Evolutionary conservation across 2,113 vertebrate species (phyloP).

Genomic region (Onychostoma macrolepis): DNA sequence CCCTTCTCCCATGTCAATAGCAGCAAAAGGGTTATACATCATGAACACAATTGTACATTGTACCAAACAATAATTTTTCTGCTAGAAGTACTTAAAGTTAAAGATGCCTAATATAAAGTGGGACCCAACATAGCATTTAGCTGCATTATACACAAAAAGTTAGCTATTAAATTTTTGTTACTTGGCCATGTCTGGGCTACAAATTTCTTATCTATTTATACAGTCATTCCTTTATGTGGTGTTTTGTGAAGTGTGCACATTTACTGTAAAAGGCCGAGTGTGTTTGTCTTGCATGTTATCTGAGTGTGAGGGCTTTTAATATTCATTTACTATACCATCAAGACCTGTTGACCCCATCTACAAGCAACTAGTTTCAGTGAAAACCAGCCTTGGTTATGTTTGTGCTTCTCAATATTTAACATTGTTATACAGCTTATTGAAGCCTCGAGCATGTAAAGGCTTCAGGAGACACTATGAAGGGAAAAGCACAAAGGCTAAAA

Average conservation of each 20-base stretch:
- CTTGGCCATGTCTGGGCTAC: not conserved
- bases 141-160: not conserved
- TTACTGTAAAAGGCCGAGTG: not conserved
- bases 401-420: slow-evolving; percentile 27
- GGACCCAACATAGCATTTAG: not conserved
- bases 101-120: not conserved
- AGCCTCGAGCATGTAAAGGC: slow-evolving; percentile 15
- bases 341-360: not conserved
- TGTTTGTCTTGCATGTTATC: slow-evolving; percentile 8
- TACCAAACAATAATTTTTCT: not conserved
- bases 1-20: not conserved
- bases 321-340: not conserved
- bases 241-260: not conserved
- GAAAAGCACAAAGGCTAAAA: slow-evolving; percentile 72
- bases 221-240: not conserved
- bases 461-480: slow-evolving; percentile 59
- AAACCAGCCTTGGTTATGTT: not conserved
- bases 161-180: not conserved
- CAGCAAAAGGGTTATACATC: not conserved
- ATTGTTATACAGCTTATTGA: slow-evolving; percentile 17
- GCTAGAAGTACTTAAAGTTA: not conserved
- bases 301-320: slow-evolving; percentile 4
- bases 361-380: not conserved
- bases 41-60: not conserved
- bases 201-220: not conserved